Evolutionary conservation across 2,888 invertebrate species (phyloP), one percentile per base, ranked within the genome.

Genomic region (Synergus itoensis): DNA sequence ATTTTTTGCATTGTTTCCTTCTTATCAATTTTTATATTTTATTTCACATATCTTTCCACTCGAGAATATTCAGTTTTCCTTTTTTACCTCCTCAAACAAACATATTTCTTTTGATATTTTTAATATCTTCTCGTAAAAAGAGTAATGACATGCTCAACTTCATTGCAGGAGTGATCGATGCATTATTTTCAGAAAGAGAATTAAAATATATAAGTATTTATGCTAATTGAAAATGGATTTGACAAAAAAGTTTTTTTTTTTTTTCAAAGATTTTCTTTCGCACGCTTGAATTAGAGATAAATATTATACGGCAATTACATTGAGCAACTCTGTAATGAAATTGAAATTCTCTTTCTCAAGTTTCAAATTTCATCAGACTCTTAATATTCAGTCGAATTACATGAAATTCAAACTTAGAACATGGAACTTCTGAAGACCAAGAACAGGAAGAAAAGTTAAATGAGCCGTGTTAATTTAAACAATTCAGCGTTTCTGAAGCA

Each of bases 381-480:
- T 21, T 21, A 60, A 21, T 60, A 53, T 60, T 60, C 18, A 60
- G n/a, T n/a, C n/a, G 4, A 60, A 60, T 12, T 21, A 18, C 21
- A 21, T 53, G 60, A 60, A 21, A 60, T 21, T 60, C 12, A 43
- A 43, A 45, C 43, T 45, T 67, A 43, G 67, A 67, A 45, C 18
- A 11, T 14, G 18, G 18, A 67, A 41, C 43, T 65, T 41, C 40
- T 18, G 36, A 65, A 43, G 8, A 16, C n/a, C 9, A 73, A 28
- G 36, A 53, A 53, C n/a, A 53, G 5, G 48, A 73, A 48, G 73
- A 73, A 73, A 73, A 73, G 73, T 73, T 73, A 73, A 73, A 73
- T 73, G 53, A 40, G 73, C 73, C 36, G 53, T 36, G 73, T 73
- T 53, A 73, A 73, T 53, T 73, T 73, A 73, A 73, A 73, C 53